Conservation (phyloP, 2,797 vertebrate genomes). For the Urosaurus nigricauda region DNA sequence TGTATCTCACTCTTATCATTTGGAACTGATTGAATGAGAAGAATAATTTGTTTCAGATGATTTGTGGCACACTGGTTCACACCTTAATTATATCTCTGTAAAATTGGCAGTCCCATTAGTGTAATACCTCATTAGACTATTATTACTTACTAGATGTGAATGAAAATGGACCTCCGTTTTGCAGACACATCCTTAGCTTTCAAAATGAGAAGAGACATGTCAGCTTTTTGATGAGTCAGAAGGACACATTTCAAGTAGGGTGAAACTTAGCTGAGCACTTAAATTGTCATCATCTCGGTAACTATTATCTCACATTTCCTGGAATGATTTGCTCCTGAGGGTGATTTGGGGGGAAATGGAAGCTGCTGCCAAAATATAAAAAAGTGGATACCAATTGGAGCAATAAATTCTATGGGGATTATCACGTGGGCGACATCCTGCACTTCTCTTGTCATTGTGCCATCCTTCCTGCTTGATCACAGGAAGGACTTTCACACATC, state of each 20-base stretch:
- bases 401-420: no score
- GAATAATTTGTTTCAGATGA: conserved; percentile 20
- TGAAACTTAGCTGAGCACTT: neutral
- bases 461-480: no score
- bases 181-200: neutral
- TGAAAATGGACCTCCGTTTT: neutral
- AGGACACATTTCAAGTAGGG: neutral
- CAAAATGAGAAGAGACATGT: neutral
- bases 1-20: neutral
- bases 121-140: neutral
- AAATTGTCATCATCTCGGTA: neutral
- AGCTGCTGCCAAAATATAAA: neutral
- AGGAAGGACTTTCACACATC: no score
- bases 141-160: neutral
- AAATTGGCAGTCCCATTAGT: neutral
- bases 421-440: no score
- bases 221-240: no score
- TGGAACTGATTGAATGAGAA: conserved; percentile 12
- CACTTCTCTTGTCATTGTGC: no score
- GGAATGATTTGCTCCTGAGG: neutral
- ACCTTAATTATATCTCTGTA: neutral
- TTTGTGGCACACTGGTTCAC: neutral
- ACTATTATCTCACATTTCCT: neutral
- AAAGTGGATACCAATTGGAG: no score
- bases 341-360: no score